Percentiles rank a stretch among this genome's conserved stretches.
These are phyloP conservation scores for Eulithis testata DNA, from an alignment of 2,888 invertebrate species.

Conservation along the genomic window DNA sequence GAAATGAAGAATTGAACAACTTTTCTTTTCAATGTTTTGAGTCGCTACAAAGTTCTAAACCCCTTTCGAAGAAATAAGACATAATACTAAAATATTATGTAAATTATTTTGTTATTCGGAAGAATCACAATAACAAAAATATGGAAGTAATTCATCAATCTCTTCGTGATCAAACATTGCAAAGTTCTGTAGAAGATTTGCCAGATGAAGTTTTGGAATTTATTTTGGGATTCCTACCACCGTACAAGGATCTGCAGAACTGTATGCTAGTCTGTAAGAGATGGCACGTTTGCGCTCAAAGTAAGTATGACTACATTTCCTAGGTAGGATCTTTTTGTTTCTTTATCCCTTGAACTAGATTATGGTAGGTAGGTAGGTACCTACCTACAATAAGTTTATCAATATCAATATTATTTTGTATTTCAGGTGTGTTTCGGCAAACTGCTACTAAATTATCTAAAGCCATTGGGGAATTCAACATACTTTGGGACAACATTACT, in stretches of 20 bases:
- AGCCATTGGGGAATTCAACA: conserved; percentile 90
- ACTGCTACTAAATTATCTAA: conserved; percentile 89
- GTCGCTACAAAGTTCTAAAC: conserved; percentile 8
- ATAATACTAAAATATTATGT: conserved; percentile 26
- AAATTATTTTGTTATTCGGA: conserved; percentile 14
- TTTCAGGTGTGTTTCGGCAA: conserved; percentile 90
- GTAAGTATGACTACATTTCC: conserved; percentile 81
- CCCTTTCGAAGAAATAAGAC: conserved; percentile 9
- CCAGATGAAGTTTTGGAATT: conserved; percentile 98
- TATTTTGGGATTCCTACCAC: conserved; percentile 94
- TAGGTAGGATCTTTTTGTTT: too few relatives aligned
- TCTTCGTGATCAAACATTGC: conserved; percentile 62
- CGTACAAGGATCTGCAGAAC: conserved; percentile 94
- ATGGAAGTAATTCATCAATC: conserved; percentile 72
- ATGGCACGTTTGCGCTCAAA: conserved; percentile 93
- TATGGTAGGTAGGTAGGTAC: too few relatives aligned
- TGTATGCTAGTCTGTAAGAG: conserved; percentile 94
- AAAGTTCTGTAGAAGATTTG: conserved; percentile 86
- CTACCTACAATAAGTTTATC: too few relatives aligned
- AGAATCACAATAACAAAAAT: conserved; percentile 40
- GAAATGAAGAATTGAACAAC: background rate
- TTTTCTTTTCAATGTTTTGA: conserved; percentile 28
- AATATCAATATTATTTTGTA: conserved; percentile 43
- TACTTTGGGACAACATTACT: conserved; percentile 89
- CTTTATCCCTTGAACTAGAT: too few relatives aligned